These are phyloP conservation scores for Machimus rusticus DNA, from an alignment of 2,888 invertebrate genomes.

Conservation along the genomic window DNA sequence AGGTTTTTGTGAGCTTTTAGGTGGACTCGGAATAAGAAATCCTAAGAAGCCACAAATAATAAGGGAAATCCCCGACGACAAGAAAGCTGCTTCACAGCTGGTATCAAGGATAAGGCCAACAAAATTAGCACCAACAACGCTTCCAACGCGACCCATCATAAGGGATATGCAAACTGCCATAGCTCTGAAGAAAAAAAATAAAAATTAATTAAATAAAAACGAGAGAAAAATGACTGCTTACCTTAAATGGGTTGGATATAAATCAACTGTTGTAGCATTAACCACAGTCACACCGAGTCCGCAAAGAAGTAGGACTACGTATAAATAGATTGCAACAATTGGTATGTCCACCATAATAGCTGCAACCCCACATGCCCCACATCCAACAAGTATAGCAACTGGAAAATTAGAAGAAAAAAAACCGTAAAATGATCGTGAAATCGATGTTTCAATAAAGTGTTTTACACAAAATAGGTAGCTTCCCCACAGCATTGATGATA, in stretches of 20 bases:
- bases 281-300: slow-evolving; percentile 57
- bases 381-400: slow-evolving; percentile 51
- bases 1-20: background rate
- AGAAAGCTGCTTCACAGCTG: slow-evolving; percentile 63
- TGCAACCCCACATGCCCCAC: slow-evolving; percentile 53
- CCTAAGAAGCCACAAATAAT: slow-evolving; percentile 53
- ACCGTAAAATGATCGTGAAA: background rate
- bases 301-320: slow-evolving; percentile 52
- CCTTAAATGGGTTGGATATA: slow-evolving; percentile 59
- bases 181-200: slow-evolving; percentile 56
- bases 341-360: slow-evolving; percentile 52
- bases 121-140: slow-evolving; percentile 64
- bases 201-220: background rate
- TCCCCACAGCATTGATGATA: slow-evolving; percentile 55
- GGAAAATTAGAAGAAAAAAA: background rate
- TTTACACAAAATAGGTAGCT: slow-evolving; percentile 55
- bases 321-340: slow-evolving; percentile 54
- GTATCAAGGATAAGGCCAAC: slow-evolving; percentile 62
- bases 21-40: slow-evolving; percentile 52
- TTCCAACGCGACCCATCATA: slow-evolving; percentile 65
- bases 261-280: slow-evolving; percentile 57
- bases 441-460: background rate
- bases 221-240: slow-evolving; percentile 35
- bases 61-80: slow-evolving; percentile 52
- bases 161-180: slow-evolving; percentile 66